Evolutionary conservation across 2,888 invertebrate genomes (phyloP).

Genomic region (Myopa testacea): DNA sequence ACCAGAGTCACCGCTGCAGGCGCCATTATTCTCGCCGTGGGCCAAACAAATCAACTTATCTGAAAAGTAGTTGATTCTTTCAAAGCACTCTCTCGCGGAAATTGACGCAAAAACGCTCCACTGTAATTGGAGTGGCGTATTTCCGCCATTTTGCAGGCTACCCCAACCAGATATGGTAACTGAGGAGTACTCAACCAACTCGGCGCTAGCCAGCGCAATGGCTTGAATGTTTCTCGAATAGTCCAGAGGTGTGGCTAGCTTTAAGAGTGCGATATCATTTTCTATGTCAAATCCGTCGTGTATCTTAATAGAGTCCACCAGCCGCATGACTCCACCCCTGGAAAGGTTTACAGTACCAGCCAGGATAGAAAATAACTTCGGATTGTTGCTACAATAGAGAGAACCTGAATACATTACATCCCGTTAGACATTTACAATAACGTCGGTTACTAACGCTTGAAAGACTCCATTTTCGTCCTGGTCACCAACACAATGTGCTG

Average conservation of each 20-base stretch:
- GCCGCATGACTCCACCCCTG: conserved; percentile 51
- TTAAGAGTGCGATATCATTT: conserved; percentile 58
- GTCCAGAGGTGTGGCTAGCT: conserved; percentile 46
- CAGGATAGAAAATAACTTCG: conserved; percentile 50
- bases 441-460: not conserved
- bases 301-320: conserved; percentile 48
- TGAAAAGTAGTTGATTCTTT: not conserved
- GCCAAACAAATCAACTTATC: not conserved
- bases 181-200: conserved; percentile 47
- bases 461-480: not conserved
- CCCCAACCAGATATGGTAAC: conserved; percentile 63
- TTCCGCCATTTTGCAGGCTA: conserved; percentile 42
- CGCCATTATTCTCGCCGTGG: not conserved
- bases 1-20: not conserved
- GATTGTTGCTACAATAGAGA: not conserved
- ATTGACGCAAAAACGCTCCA: not conserved
- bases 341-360: conserved; percentile 60
- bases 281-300: conserved; percentile 47
- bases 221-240: conserved; percentile 51
- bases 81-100: not conserved
- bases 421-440: too few relatives aligned
- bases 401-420: too few relatives aligned
- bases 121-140: not conserved
- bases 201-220: conserved; percentile 49
- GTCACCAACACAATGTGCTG: conserved; percentile 60